Base-by-base conservation (phyloP, 2,888 invertebrate genomes). In the Zygaena filipendulae region DNA sequence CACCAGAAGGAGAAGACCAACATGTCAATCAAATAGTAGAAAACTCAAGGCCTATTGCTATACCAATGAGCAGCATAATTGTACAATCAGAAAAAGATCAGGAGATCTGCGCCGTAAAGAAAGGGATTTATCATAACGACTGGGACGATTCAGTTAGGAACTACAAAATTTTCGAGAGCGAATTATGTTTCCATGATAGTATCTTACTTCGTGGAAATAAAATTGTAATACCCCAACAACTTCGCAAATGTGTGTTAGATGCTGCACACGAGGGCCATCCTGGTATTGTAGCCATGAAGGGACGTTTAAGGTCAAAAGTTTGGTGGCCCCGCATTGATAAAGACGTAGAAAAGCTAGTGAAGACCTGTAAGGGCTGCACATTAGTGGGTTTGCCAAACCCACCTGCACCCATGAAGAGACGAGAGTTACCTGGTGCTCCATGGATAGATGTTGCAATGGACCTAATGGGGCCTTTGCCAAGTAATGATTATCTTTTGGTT, bases 141-240 rank as follows among this genome's bases (percentile, higher is more conserved):
- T n/a, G n/a, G n/a, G n/a, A n/a, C n/a, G n/a, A n/a, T n/a, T n/a
- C n/a, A n/a, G 22, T 45, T 0, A 47, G 40, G 11, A 8, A 1
- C 1, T 49, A 39, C 12, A 47, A 38, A 25, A 23, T 43, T 4
- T 52, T 59, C 30, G 11, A 45, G 25, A 20, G 23, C 3, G 55
- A 59, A 35, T 23, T 57, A 1, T 55, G 52, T 32, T 47, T 51
- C 8, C 30, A 43, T 12, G 47, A 36, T 1, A 32, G 40, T 10
- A 39, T 50, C 2, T 13, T 47, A 1, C 10, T 48, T 1, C 16
- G 42, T 23, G 43, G 45, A 2, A 43, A 13, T 2, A 37, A 25
- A 25, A 40, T 44, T 1, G 43, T 47, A 2, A 43, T 47, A 2
- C 46, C 45, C 0, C 2, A 2, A 0, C 6, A 21, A 2, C 23